phyloP scores from a whole-genome alignment of 37 sponge, comb jelly and placozoan species.

The Mnemiopsis leidyi region DNA sequence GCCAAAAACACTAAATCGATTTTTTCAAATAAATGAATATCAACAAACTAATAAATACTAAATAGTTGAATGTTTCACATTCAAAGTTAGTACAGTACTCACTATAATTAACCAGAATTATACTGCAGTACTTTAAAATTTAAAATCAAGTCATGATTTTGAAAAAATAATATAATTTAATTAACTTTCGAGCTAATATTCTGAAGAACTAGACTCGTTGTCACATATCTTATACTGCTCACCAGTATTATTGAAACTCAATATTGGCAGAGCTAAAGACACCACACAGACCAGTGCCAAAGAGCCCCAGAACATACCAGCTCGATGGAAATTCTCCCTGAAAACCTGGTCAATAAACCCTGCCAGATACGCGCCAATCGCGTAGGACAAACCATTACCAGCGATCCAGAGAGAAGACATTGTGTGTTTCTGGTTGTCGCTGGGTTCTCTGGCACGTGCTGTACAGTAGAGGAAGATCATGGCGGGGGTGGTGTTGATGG shows the following conservation, averaged over 20 bases:
- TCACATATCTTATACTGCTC: slow-evolving; percentile 1
- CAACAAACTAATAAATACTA: too few relatives aligned
- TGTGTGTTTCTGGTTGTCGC: slow-evolving; percentile 42
- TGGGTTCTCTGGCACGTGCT: neutral
- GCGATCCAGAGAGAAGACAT: slow-evolving; percentile 66
- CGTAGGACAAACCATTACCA: slow-evolving; percentile 44
- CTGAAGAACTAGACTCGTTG: neutral
- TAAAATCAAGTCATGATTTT: too few relatives aligned
- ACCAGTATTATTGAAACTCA: neutral
- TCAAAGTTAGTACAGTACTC: too few relatives aligned
- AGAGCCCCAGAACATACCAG: slow-evolving; percentile 39
- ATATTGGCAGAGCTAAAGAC: neutral
- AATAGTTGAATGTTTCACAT: too few relatives aligned
- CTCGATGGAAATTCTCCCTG: slow-evolving; percentile 2
- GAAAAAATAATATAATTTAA: too few relatives aligned
- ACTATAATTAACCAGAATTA: neutral
- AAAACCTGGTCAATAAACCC: slow-evolving; percentile 55
- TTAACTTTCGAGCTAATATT: too few relatives aligned
- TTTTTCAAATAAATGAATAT: too few relatives aligned
- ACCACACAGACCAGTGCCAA: slow-evolving; percentile 20
- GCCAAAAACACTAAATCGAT: too few relatives aligned
- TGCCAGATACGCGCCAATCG: slow-evolving; percentile 48
- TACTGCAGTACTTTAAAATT: too few relatives aligned
- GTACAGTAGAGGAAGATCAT: neutral
- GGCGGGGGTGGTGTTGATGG: slow-evolving; percentile 60